Evolutionary conservation across 1,140 invertebrate genomes (phyloP).

Genomic region (Oedothorax gibbosus): DNA sequence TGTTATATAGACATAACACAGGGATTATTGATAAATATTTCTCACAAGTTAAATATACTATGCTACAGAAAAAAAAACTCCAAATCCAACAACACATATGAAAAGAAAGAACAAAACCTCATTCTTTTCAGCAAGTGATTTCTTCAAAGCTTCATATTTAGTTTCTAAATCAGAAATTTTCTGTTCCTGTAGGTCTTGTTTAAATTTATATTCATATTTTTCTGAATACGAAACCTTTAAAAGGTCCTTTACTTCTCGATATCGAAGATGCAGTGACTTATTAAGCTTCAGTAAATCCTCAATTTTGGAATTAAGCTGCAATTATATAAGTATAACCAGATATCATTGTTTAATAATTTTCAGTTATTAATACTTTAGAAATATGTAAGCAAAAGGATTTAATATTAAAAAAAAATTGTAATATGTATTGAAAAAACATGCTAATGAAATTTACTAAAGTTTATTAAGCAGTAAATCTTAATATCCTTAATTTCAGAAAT

Average conservation of each 20-base stretch:
- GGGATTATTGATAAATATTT: too few species aligned
- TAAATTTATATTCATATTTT: slow-evolving; percentile 23
- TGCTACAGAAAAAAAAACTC: neutral
- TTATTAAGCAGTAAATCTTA: too few species aligned
- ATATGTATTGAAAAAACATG: too few species aligned
- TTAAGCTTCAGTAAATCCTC: slow-evolving; percentile 8
- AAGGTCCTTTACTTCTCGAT: slow-evolving; percentile 6
- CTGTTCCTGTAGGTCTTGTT: slow-evolving; percentile 8
- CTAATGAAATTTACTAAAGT: too few species aligned
- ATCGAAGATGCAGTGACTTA: slow-evolving; percentile 3
- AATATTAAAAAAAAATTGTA: too few species aligned
- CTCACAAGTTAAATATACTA: too few species aligned
- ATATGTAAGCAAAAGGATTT: too few species aligned
- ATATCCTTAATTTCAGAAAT: too few species aligned
- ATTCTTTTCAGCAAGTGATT: slow-evolving; percentile 10
- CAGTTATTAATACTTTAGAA: too few species aligned
- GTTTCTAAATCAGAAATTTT: slow-evolving; percentile 6
- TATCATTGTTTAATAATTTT: too few species aligned
- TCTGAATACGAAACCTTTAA: neutral
- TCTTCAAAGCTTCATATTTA: slow-evolving; percentile 7
- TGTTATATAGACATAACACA: too few species aligned
- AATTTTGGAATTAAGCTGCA: slow-evolving; percentile 22
- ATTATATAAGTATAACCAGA: neutral
- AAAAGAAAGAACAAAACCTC: neutral
- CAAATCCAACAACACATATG: neutral